Base-by-base conservation (phyloP, 2,797 vertebrate species). In the Propithecus perrieri region DNA sequence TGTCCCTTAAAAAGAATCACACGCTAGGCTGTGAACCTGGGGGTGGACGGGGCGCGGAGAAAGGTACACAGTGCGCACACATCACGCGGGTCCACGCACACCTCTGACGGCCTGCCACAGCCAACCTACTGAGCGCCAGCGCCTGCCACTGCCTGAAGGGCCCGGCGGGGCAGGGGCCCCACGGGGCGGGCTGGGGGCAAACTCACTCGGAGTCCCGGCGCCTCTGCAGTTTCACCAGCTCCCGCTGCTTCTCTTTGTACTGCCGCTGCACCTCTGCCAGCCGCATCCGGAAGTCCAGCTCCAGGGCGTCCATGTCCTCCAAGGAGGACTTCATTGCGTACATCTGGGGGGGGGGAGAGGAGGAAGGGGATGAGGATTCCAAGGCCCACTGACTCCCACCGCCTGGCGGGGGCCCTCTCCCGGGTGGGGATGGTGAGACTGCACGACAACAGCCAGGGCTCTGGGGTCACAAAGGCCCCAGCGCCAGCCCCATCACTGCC, bases 221-320 rank as follows among this genome's bases (percentile, higher is more conserved):
- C 74, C 99, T 98, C 99, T 99, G 99, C 96, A 99, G 98, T 97
- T 99, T 99, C 98, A 99, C 99, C 98, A 99, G 97, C 98, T 99
- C 99, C 30, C 99, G 98, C 98, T 99, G 99, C 98, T 99, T 99
- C 97, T 99, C 99, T 98, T 99, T 99, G 98, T 99, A 99, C 0
- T 98, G 99, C 95, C 99, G 99, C 99, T 99, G 99, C 95, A 99
- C 98, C 98, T 99, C 99, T 0, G 99, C 99, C 97, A 99, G 98
- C 91, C 98, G 98, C 98, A 99, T 99, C 5, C 99, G 99, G 97
- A 99, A 99, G 80, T 99, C 99, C 98, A 99, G 98, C 97, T 99
- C 99, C 98, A 99, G 98, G 0, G 99, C 98, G 0, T 99, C 99
- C 99, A 99, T 99, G 97, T 99, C 98, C 92, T 99, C 99, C 63